These are phyloP conservation scores for Diadromus collaris DNA, from an alignment of 2,888 invertebrate species.

Conservation along the genomic window DNA sequence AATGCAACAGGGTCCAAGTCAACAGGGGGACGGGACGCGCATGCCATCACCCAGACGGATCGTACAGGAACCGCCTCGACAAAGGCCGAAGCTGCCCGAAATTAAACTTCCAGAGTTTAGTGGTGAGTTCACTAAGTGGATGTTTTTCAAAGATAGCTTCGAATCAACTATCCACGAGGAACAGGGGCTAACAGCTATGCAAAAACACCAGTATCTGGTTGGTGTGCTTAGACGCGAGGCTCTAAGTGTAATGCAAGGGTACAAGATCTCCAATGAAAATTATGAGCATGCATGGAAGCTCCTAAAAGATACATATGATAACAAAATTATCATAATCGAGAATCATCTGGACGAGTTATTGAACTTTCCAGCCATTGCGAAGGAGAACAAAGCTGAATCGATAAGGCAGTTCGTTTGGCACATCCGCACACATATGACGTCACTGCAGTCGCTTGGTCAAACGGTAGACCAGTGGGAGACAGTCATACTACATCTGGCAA, in stretches of 20 bases:
- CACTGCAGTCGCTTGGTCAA: constrained; percentile 62
- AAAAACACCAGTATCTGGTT: constrained; percentile 53
- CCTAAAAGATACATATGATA: constrained; percentile 59
- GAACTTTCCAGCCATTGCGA: constrained; percentile 52
- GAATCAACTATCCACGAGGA: constrained; percentile 41
- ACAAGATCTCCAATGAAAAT: constrained; percentile 38
- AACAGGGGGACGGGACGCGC: not conserved
- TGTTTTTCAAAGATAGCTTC: constrained; percentile 50
- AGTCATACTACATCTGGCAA: constrained; percentile 62
- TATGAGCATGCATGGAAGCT: constrained; percentile 49
- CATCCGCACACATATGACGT: constrained; percentile 46
- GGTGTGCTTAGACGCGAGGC: constrained; percentile 47
- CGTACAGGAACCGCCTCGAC: not conserved
- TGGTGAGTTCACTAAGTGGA: constrained; percentile 46
- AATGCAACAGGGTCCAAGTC: not conserved
- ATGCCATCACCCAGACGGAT: not conserved
- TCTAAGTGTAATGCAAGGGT: constrained; percentile 34
- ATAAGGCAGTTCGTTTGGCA: constrained; percentile 58
- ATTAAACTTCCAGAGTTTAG: constrained; percentile 43
- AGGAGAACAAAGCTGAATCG: constrained; percentile 42
- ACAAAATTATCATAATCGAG: constrained; percentile 60
- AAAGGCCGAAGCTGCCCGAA: constrained; percentile 35
- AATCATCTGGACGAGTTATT: constrained; percentile 60
- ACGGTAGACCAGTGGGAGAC: constrained; percentile 66
- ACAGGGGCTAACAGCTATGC: constrained; percentile 31